These are phyloP conservation scores for Halcyon leucocephala DNA, from an alignment of 2,797 vertebrate genomes.

Conservation along the genomic window DNA sequence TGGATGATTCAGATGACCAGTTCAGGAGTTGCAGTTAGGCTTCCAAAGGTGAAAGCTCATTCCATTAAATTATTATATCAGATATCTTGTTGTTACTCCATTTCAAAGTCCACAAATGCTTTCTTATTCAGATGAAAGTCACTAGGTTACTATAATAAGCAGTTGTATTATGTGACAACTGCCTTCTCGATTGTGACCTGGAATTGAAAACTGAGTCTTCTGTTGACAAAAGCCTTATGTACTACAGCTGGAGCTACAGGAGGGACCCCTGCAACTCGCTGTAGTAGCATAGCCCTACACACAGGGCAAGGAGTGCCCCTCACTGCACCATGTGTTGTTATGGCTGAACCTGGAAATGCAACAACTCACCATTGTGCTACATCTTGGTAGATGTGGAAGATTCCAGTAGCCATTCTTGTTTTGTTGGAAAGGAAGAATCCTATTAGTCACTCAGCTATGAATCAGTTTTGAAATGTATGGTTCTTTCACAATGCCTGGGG, in stretches of 20 bases:
- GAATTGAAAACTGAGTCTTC: background rate
- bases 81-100: background rate
- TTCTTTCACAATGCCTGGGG: background rate
- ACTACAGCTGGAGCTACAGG: background rate
- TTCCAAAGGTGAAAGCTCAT: background rate
- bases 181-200: background rate
- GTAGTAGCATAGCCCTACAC: background rate
- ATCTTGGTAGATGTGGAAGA: background rate
- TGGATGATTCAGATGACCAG: background rate
- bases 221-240: background rate
- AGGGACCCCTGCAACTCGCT: background rate
- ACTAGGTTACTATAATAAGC: background rate
- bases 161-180: background rate
- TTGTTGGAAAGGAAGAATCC: background rate
- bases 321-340: background rate
- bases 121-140: background rate
- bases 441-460: background rate
- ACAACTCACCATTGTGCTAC: background rate
- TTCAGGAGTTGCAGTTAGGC: background rate
- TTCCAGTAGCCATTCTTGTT: background rate
- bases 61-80: background rate
- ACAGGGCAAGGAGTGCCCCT: background rate
- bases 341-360: background rate
- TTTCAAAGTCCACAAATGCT: background rate
- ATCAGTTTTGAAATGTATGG: background rate